phyloP scores from a whole-genome alignment of 2,888 invertebrate species.

The Pachliopta kotzebuea region DNA sequence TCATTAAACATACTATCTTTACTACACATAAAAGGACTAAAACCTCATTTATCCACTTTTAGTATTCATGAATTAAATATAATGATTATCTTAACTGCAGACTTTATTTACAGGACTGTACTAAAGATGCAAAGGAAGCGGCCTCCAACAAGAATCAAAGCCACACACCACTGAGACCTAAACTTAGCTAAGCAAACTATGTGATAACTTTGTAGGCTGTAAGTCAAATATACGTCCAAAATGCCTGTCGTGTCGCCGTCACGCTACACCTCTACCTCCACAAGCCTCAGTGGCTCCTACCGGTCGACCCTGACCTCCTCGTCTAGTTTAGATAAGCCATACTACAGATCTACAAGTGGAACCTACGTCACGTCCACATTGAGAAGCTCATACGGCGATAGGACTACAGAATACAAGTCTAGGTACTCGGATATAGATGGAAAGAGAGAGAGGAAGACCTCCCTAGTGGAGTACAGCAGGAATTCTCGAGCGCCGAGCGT shows the following conservation, averaged over 20 bases:
- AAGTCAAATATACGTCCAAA: conserved; percentile 39
- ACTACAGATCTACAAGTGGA: conserved; percentile 68
- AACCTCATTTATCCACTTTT: not conserved
- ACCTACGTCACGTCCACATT: conserved; percentile 63
- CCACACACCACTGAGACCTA: conserved; percentile 25
- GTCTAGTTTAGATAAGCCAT: conserved; percentile 77
- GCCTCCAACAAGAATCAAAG: conserved; percentile 62
- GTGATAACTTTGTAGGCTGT: conserved; percentile 32
- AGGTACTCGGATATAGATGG: conserved; percentile 67
- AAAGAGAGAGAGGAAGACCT: conserved; percentile 63
- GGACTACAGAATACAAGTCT: conserved; percentile 63
- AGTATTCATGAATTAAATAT: too few species aligned
- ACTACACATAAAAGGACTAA: too few species aligned
- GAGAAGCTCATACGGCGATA: conserved; percentile 55
- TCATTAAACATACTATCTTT: too few species aligned
- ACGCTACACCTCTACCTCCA: conserved; percentile 64
- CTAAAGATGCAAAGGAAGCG: conserved; percentile 62
- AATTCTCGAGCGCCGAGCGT: conserved; percentile 67
- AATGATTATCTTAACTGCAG: too few species aligned
- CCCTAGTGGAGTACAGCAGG: conserved; percentile 62
- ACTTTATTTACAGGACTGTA: conserved; percentile 52
- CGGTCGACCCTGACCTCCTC: conserved; percentile 68
- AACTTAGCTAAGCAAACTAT: conserved; percentile 36
- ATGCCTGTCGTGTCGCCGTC: conserved; percentile 83
- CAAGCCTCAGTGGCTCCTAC: conserved; percentile 73